phyloP scores from a whole-genome alignment of 2,113 vertebrate species.

The Henicopernis longicauda region DNA sequence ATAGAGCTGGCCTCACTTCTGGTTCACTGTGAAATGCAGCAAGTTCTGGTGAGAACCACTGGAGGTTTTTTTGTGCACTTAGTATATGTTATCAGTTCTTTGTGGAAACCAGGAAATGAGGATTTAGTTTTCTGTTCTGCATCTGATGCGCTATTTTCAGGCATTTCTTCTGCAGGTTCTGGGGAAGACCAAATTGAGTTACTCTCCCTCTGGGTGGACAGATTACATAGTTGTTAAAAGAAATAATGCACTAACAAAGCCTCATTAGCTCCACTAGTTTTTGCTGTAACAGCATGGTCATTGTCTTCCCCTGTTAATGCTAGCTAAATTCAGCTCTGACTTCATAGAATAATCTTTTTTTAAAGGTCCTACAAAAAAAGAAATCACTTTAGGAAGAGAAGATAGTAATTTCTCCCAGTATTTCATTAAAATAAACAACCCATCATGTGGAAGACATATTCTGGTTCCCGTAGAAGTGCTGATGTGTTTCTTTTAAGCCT shows the following conservation, averaged over 20 bases:
- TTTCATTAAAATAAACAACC: slow-evolving; percentile 2
- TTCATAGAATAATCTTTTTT: not conserved
- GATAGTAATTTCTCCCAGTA: not conserved
- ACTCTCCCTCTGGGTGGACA: not conserved
- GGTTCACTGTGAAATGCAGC: slow-evolving; percentile 83
- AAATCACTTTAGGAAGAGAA: not conserved
- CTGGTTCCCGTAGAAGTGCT: not conserved
- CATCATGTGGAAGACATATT: not conserved
- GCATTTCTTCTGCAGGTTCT: not conserved
- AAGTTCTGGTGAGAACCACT: slow-evolving; percentile 80
- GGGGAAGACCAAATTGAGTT: not conserved
- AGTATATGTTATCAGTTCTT: not conserved
- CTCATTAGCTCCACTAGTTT: not conserved
- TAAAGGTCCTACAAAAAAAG: not conserved
- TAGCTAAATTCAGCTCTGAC: not conserved
- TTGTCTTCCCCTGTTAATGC: not conserved
- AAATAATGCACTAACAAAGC: not conserved
- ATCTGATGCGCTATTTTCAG: not conserved
- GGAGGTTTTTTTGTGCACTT: not conserved
- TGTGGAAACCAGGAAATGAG: not conserved
- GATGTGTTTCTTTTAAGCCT: not conserved
- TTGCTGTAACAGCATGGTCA: not conserved
- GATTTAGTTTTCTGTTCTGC: not conserved
- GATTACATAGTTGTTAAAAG: not conserved
- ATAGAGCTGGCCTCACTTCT: slow-evolving; percentile 90